Percentiles rank a stretch among this genome's conserved stretches.
Evolutionary conservation across 2,888 invertebrate species (phyloP).

Genomic region (Eupithecia inturbata): DNA sequence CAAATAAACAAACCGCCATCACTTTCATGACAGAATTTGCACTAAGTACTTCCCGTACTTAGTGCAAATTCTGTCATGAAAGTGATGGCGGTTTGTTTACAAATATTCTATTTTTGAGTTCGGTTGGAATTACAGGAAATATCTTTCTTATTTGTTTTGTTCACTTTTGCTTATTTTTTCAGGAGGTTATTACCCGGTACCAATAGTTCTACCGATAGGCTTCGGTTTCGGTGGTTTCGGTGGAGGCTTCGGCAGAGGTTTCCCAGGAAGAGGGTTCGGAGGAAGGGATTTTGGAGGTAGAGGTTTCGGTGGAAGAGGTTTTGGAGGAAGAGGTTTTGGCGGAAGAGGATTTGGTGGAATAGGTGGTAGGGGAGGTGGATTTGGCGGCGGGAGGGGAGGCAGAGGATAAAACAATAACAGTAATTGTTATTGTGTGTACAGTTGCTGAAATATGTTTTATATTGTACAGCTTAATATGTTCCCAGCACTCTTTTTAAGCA

Average conservation of each 20-base stretch:
- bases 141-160: not conserved
- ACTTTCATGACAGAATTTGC: not conserved
- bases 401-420: slow-evolving; percentile 38
- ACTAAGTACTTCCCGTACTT: too few species aligned
- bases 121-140: not conserved
- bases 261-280: slow-evolving; percentile 39
- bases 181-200: slow-evolving; percentile 53
- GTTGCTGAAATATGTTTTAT: too few species aligned
- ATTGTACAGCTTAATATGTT: too few species aligned
- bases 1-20: not conserved
- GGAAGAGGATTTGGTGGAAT: slow-evolving; percentile 37
- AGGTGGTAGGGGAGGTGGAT: not conserved
- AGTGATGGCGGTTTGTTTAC: not conserved
- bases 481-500: not conserved
- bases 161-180: slow-evolving; percentile 24
- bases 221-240: slow-evolving; percentile 34
- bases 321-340: slow-evolving; percentile 36
- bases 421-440: too few species aligned
- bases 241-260: slow-evolving; percentile 31
- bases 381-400: slow-evolving; percentile 5
- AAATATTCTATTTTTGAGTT: not conserved
- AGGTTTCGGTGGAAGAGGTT: slow-evolving; percentile 18
- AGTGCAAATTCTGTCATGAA: not conserved
- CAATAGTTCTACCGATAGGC: slow-evolving; percentile 45
- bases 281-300: not conserved